Evolutionary conservation across 2,888 invertebrate genomes (phyloP).

Genomic region (Drepanosiphum platanoidis): DNA sequence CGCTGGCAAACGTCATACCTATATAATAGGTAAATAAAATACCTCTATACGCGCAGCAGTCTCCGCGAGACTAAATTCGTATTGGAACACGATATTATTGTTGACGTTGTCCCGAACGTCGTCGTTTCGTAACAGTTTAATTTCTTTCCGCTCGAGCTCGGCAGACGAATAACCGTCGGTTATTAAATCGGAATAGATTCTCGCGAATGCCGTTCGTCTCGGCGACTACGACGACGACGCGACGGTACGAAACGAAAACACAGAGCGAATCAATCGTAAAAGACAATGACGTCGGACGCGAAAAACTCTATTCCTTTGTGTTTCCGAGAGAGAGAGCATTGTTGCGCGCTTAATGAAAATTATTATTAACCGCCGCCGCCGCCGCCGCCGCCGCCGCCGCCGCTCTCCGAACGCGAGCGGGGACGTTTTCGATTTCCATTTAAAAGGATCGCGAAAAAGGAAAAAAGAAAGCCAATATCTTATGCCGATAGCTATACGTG

Average conservation of each 20-base stretch:
- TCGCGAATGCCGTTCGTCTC: too few relatives aligned
- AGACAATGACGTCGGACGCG: too few relatives aligned
- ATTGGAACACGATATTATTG: not conserved
- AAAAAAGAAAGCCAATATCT: not conserved
- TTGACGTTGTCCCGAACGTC: not conserved
- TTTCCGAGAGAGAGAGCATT: too few relatives aligned
- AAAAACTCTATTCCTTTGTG: not conserved
- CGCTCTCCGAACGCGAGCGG: too few relatives aligned
- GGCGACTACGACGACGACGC: too few relatives aligned
- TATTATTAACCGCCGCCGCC: not conserved
- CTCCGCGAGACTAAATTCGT: not conserved
- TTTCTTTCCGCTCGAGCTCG: not conserved
- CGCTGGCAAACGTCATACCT: too few relatives aligned
- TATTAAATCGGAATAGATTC: too few relatives aligned
- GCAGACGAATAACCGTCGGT: too few relatives aligned
- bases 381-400: not conserved
- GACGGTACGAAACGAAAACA: too few relatives aligned
- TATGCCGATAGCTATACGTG: not conserved
- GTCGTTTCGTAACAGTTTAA: not conserved
- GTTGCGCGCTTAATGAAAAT: not conserved
- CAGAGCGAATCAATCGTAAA: too few relatives aligned
- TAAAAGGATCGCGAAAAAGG: not conserved
- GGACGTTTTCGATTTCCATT: not conserved
- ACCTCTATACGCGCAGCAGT: too few relatives aligned
- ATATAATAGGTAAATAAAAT: too few relatives aligned